Evolutionary conservation across 2,797 vertebrate species (phyloP).

Genomic region (Spheniscus humboldti): DNA sequence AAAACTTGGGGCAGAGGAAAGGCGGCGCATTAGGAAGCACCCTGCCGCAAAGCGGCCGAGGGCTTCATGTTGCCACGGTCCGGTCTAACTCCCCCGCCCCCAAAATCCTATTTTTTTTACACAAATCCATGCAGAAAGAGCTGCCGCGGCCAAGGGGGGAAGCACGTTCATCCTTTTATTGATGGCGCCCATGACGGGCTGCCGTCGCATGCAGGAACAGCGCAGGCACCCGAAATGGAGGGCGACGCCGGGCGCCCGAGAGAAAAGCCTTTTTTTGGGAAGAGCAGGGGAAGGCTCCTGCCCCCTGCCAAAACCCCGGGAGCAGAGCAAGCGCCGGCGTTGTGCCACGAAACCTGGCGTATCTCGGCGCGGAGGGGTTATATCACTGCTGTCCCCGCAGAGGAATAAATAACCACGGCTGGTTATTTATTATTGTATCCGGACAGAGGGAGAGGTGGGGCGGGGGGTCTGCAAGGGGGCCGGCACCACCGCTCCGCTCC

Average conservation of each 20-base stretch:
- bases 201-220: accelerated
- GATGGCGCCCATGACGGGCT: accelerated
- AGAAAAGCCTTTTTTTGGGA: background rate
- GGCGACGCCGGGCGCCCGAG: accelerated
- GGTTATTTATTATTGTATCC: accelerated
- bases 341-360: accelerated
- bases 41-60: background rate
- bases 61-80: accelerated
- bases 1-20: background rate
- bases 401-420: accelerated
- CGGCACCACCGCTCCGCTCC: background rate
- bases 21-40: accelerated
- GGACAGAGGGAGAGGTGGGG: accelerated
- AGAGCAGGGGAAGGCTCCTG: background rate
- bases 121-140: background rate
- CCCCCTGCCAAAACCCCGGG: background rate
- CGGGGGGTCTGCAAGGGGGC: background rate
- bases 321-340: accelerated
- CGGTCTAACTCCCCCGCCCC: accelerated
- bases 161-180: slow-evolving; percentile 4
- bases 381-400: background rate
- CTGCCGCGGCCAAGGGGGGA: accelerated
- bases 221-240: accelerated
- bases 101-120: background rate
- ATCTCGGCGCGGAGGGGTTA: accelerated